A percentile compares a stretch with the other conserved stretches of the same genome.
Conservation (phyloP, 2,113 vertebrate species). For the Cnemophilus loriae region DNA sequence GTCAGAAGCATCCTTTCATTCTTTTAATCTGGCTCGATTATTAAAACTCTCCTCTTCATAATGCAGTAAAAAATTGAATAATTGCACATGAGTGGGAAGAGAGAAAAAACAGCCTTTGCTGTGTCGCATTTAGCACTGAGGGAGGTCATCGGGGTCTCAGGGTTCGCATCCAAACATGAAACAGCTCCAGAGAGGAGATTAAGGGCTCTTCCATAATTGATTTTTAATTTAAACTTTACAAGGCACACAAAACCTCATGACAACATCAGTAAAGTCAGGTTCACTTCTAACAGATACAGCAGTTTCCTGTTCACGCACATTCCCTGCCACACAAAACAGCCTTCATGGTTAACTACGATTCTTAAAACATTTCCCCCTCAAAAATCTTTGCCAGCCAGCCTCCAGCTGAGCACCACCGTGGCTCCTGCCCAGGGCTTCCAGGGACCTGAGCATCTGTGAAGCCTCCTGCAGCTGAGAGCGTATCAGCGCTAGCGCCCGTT, state of each 20-base stretch:
- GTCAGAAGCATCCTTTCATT: slow-evolving; percentile 48
- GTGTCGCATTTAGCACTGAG: background rate
- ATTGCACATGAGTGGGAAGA: background rate
- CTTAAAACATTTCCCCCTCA: background rate
- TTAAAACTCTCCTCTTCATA: slow-evolving; percentile 43
- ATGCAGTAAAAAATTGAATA: slow-evolving; percentile 37
- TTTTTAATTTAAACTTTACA: slow-evolving; percentile 46
- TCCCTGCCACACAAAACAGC: background rate
- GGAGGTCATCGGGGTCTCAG: background rate
- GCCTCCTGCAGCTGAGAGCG: slow-evolving; percentile 40
- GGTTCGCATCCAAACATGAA: background rate
- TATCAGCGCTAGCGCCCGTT: slow-evolving; percentile 11
- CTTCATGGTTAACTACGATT: background rate
- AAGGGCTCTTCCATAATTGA: background rate
- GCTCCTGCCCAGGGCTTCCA: slow-evolving; percentile 23
- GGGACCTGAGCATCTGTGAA: slow-evolving; percentile 53
- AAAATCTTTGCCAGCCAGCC: background rate
- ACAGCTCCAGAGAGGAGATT: background rate
- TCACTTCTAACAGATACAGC: background rate
- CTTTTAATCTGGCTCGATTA: slow-evolving; percentile 57
- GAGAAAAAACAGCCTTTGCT: background rate
- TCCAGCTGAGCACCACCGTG: background rate
- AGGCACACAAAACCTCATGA: background rate
- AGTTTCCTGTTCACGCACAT: background rate
- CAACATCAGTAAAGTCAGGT: background rate